Conservation (phyloP, 2,113 vertebrate genomes). For the Genyomyrus donnyi region DNA sequence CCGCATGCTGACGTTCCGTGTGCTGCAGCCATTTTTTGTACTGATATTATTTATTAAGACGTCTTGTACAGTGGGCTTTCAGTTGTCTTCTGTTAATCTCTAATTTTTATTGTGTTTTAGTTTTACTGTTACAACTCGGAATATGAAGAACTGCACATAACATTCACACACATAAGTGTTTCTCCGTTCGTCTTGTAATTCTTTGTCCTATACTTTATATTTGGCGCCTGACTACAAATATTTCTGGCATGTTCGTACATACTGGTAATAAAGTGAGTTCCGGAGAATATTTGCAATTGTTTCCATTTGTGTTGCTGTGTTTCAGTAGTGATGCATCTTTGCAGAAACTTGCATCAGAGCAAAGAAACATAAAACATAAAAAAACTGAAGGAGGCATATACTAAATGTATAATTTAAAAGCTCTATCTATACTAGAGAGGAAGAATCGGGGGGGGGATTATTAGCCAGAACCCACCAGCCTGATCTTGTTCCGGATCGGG, state of each 20-base stretch:
- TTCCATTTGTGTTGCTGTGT: not conserved
- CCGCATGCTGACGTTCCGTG: not conserved
- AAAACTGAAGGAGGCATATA: not conserved
- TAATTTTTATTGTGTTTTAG: not conserved
- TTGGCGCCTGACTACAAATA: not conserved
- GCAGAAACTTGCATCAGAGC: not conserved
- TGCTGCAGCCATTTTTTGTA: not conserved
- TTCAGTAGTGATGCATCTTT: not conserved
- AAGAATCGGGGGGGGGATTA: not conserved
- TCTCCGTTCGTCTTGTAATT: not conserved
- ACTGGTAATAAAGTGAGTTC: not conserved
- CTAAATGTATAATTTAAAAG: not conserved
- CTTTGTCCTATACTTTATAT: not conserved
- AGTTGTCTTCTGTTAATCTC: not conserved
- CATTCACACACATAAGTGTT: not conserved
- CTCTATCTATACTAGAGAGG: not conserved
- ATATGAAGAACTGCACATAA: too few relatives aligned
- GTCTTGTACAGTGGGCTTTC: not conserved
- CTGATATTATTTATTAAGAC: not conserved
- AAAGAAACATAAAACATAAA: not conserved
- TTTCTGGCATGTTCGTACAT: not conserved
- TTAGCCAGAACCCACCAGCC: not conserved
- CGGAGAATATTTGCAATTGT: not conserved
- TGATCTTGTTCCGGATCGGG: not conserved
- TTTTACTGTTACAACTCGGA: not conserved